These are phyloP conservation scores for Nemapogon koenigi DNA, from an alignment of 2,888 invertebrate genomes.

Conservation along the genomic window DNA sequence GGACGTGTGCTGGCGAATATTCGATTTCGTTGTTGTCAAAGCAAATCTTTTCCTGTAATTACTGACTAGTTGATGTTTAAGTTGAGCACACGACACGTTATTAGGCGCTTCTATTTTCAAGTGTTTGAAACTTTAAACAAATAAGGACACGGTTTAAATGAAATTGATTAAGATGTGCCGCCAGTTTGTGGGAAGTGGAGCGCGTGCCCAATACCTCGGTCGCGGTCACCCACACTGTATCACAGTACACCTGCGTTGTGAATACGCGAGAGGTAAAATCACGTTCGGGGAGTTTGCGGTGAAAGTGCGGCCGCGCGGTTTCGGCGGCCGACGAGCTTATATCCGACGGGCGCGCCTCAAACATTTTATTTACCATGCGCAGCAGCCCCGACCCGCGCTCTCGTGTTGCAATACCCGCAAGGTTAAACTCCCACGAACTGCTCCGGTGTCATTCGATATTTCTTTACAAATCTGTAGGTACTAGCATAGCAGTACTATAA, in stretches of 20 bases:
- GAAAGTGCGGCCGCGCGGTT: conserved; percentile 9
- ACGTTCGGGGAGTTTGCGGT: conserved; percentile 10
- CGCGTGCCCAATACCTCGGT: conserved; percentile 26
- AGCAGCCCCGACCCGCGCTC: conserved; percentile 1
- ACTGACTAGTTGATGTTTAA: conserved; percentile 7
- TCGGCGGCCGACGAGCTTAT: no score
- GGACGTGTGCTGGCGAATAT: conserved; percentile 28
- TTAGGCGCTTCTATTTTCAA: no score
- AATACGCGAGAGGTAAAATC: conserved; percentile 4
- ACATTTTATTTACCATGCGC: conserved; percentile 7
- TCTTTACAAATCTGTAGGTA: conserved; percentile 8
- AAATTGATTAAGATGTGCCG: no score
- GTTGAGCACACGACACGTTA: no score
- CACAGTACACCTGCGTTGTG: conserved; percentile 3
- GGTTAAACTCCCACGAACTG: conserved; percentile 6
- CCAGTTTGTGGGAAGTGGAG: conserved; percentile 48
- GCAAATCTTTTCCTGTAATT: conserved; percentile 5
- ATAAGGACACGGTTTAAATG: no score
- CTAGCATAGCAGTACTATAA: no score
- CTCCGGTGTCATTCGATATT: conserved; percentile 5
- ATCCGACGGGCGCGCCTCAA: neutral
- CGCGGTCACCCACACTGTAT: conserved; percentile 6
- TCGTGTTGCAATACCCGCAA: conserved; percentile 9
- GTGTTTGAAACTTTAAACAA: no score
- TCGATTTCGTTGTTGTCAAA: conserved; percentile 34